These are phyloP conservation scores for Pocota personata DNA, from an alignment of 2,888 invertebrate species.

Conservation along the genomic window DNA sequence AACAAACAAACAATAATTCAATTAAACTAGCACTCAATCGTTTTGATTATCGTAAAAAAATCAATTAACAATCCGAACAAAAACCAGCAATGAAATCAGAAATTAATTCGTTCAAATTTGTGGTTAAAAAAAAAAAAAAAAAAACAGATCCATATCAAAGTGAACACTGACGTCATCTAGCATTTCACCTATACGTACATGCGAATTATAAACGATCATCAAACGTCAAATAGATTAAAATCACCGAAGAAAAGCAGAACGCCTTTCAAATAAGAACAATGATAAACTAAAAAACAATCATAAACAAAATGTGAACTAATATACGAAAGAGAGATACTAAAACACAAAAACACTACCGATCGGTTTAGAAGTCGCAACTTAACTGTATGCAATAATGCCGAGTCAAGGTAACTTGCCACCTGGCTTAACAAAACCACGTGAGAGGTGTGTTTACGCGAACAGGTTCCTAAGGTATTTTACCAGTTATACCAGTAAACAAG, in stretches of 20 bases:
- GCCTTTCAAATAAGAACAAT: constrained; percentile 14
- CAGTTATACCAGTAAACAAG: constrained; percentile 13
- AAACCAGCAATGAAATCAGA: constrained; percentile 48
- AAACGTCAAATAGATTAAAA: constrained; percentile 30
- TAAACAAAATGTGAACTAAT: constrained; percentile 17
- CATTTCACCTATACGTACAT: constrained; percentile 1
- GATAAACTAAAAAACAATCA: neutral
- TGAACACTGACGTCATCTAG: constrained; percentile 46
- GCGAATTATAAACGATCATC: neutral
- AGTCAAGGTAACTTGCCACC: constrained; percentile 64
- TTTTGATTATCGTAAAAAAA: constrained; percentile 34
- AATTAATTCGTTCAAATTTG: constrained; percentile 56
- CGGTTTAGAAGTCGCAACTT: constrained; percentile 55
- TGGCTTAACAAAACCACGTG: constrained; percentile 49
- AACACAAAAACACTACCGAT: constrained; percentile 67
- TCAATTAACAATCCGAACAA: constrained; percentile 41
- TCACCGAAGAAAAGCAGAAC: constrained; percentile 15
- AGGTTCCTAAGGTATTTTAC: constrained; percentile 42
- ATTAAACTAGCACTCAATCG: constrained; percentile 40
- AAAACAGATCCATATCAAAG: constrained; percentile 15
- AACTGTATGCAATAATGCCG: constrained; percentile 49
- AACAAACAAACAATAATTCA: no score
- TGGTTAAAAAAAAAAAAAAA: constrained; percentile 17
- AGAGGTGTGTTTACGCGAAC: constrained; percentile 58
- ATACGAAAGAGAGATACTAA: constrained; percentile 15